These are phyloP conservation scores for Patella caerulea DNA, from an alignment of 2,888 invertebrate genomes.

Conservation along the genomic window DNA sequence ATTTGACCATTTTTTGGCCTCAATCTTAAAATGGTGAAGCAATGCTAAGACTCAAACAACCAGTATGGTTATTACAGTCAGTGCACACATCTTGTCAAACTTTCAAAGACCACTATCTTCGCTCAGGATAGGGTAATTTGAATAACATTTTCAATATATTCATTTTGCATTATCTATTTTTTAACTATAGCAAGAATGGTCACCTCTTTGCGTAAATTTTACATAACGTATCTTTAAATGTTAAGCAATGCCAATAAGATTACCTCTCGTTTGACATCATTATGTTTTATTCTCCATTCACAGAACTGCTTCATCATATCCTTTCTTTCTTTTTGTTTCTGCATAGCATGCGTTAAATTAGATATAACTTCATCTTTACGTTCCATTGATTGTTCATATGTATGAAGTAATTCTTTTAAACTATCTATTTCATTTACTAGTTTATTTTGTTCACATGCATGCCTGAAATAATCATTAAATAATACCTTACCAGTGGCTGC, in stretches of 20 bases:
- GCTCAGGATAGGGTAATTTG: no score
- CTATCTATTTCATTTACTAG: slow-evolving; percentile 63
- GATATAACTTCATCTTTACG: slow-evolving; percentile 69
- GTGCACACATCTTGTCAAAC: no score
- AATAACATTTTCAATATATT: no score
- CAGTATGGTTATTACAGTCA: no score
- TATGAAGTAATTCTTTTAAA: slow-evolving; percentile 65
- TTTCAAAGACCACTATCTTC: no score
- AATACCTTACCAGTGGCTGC: neutral
- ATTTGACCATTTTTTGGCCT: no score
- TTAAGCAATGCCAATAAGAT: neutral
- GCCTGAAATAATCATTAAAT: slow-evolving; percentile 40
- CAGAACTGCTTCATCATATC: slow-evolving; percentile 64
- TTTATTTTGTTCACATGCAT: slow-evolving; percentile 56
- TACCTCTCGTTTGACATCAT: slow-evolving; percentile 66
- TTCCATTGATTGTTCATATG: slow-evolving; percentile 66
- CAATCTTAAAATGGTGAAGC: no score
- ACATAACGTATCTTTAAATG: no score
- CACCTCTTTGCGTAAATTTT: no score
- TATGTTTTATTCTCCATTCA: slow-evolving; percentile 65
- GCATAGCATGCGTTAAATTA: slow-evolving; percentile 66
- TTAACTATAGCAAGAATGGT: no score
- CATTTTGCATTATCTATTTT: no score
- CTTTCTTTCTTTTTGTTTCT: slow-evolving; percentile 65
- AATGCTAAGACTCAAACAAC: no score